A percentile compares a stretch with the other conserved stretches of the same genome.
phyloP scores from a whole-genome alignment of 2,113 vertebrate genomes.

The Solea senegalensis region DNA sequence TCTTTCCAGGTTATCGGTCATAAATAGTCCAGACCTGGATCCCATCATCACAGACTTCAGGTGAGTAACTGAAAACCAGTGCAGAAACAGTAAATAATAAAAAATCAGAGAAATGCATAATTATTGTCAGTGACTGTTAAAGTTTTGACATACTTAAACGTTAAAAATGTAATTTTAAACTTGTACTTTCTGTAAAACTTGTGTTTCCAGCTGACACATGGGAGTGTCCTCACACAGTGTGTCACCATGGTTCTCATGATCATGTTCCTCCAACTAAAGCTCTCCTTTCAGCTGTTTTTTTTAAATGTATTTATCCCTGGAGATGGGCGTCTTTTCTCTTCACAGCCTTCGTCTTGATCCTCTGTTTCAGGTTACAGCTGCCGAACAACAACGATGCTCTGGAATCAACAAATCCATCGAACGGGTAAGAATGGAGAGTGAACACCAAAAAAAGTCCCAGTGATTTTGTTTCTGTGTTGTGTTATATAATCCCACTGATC shows the following conservation, averaged over 20 bases:
- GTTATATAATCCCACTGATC: background rate
- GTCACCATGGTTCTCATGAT: slow-evolving; percentile 55
- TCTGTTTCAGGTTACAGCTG: slow-evolving; percentile 75
- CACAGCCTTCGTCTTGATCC: slow-evolving; percentile 37
- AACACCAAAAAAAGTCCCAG: background rate
- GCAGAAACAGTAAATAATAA: background rate
- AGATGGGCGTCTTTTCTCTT: slow-evolving; percentile 41
- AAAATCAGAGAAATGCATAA: slow-evolving; percentile 1
- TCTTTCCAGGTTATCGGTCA: slow-evolving; percentile 66
- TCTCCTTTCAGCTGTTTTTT: slow-evolving; percentile 44
- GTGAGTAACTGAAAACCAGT: slow-evolving; percentile 45
- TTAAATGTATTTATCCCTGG: slow-evolving; percentile 10
- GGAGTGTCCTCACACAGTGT: slow-evolving; percentile 21
- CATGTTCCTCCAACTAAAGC: slow-evolving; percentile 63
- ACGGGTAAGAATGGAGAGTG: slow-evolving; percentile 60
- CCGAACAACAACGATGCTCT: slow-evolving; percentile 56
- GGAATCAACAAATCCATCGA: slow-evolving; percentile 46
- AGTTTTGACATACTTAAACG: no score
- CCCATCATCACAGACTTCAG: slow-evolving; percentile 73
- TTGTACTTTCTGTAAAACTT: no score
- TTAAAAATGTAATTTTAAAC: no score
- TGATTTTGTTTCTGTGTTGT: background rate
- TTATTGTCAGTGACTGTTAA: background rate
- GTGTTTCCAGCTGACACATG: background rate
- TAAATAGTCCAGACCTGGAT: slow-evolving; percentile 74